Base-by-base conservation (phyloP, 2,113 vertebrate genomes). In the Lophotis ruficrista region DNA sequence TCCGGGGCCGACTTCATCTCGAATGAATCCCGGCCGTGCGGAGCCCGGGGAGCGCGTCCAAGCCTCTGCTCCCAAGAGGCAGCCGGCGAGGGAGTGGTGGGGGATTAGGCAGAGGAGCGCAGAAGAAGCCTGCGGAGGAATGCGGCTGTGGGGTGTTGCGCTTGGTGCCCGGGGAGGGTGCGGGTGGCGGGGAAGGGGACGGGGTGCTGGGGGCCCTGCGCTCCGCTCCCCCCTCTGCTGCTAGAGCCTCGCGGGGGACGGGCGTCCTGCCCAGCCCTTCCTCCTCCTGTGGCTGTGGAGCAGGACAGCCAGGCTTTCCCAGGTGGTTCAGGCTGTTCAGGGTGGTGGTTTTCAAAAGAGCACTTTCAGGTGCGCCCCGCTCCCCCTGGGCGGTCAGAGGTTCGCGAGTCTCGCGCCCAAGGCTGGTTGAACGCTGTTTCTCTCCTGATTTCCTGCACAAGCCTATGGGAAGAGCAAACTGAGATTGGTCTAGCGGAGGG, bases 1-100 rank as follows among this genome's bases (percentile, higher is more conserved):
- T 65, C 94, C 20, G 71, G 91, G 82, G 43, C 75, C 91, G 94
- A 94, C 73, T 72, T 93, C 93, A 96, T 91, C 84, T 17, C 53
- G 2, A 60, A 93, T 94, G 93, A 87, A 94, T 96, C 93, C 12
- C 5, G 2, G 56, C 45, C 10, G 12, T 43, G 50, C 41, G 1
- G 70, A 69, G 90, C 66, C 28, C 3, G 18, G 84, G 91, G 78
- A 91, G 78, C 90, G 37, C 4, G 18, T 45, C 87, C 96, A 96
- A 91, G 64, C 31, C 38, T 85, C 83, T 0, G 7, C 68, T 91
- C 89, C 87, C 91, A 66, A 69, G 83, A 70, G 84, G 92, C 90
- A 83, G 75, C 45, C 58, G 1, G 70, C 73, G 2, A 84, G 90
- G 95, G 90, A 92, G 94, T 58, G 94, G 94, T 90, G 56, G 73